phyloP scores from a whole-genome alignment of 1,140 invertebrate species.

The Ceratitis capitata region DNA sequence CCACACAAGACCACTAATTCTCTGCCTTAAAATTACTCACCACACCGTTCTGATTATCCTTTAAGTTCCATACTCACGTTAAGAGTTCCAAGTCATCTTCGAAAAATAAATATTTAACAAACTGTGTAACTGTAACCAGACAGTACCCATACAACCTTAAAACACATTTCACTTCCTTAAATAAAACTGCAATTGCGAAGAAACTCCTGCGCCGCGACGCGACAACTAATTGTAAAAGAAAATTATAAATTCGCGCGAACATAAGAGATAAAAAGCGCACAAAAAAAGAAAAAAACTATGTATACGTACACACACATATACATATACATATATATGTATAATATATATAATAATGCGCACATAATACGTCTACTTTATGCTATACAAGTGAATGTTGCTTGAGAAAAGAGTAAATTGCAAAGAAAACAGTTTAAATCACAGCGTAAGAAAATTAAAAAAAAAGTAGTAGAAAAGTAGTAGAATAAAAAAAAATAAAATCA shows the following conservation, averaged over 20 bases:
- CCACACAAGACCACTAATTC: no score
- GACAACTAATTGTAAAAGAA: conserved; percentile 56
- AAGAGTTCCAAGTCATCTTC: no score
- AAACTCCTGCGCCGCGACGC: neutral
- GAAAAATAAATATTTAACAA: neutral
- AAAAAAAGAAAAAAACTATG: no score
- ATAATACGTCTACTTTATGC: no score
- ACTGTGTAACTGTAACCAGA: neutral
- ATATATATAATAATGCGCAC: neutral
- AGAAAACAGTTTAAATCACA: neutral
- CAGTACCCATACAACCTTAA: neutral
- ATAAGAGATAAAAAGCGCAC: neutral
- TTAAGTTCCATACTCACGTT: no score
- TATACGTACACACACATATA: neutral
- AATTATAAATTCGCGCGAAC: conserved; percentile 48
- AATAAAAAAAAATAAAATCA: neutral
- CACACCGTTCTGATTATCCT: no score
- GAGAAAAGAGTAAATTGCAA: neutral
- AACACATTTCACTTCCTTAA: neutral
- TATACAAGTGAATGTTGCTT: no score
- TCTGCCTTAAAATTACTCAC: no score
- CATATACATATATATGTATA: neutral
- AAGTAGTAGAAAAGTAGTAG: neutral
- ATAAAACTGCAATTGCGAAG: neutral
- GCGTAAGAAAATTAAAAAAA: no score